phyloP scores from a whole-genome alignment of 2,113 vertebrate genomes.

The Tinamus guttatus region DNA sequence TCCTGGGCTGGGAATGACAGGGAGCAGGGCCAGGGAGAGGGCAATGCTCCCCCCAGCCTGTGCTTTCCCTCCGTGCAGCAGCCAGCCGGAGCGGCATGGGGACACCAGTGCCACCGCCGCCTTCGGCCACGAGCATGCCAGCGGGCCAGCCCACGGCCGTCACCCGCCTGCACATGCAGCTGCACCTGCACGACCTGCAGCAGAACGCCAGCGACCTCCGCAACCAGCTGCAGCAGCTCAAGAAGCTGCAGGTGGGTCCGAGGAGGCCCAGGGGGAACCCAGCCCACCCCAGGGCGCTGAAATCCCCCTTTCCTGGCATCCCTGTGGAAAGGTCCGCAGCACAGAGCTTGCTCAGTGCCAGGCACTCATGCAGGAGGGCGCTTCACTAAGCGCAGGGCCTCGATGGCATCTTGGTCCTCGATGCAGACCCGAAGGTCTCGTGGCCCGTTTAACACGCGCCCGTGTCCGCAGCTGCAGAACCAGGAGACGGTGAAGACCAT shows the following conservation, averaged over 20 bases:
- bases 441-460: too few relatives aligned
- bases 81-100: slow-evolving; percentile 72
- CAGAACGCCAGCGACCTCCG: slow-evolving; percentile 93
- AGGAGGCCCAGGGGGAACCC: fast-evolving
- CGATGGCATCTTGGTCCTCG: too few relatives aligned
- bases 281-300: fast-evolving
- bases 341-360: too few relatives aligned
- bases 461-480: slow-evolving; percentile 87
- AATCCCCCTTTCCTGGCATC: neutral
- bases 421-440: too few relatives aligned
- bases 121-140: slow-evolving; percentile 73
- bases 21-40: neutral
- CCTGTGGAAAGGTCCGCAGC: too few relatives aligned
- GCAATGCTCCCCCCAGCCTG: neutral
- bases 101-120: slow-evolving; percentile 81
- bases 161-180: slow-evolving; percentile 92
- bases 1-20: neutral
- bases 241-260: slow-evolving; percentile 88
- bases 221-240: slow-evolving; percentile 91
- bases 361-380: too few relatives aligned
- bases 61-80: neutral
- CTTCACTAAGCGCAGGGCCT: too few relatives aligned
- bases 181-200: slow-evolving; percentile 93
- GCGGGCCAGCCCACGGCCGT: slow-evolving; percentile 83
- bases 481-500: slow-evolving; percentile 90